Conservation (phyloP, 2,888 invertebrate genomes). For the Leptopilina myrica region DNA sequence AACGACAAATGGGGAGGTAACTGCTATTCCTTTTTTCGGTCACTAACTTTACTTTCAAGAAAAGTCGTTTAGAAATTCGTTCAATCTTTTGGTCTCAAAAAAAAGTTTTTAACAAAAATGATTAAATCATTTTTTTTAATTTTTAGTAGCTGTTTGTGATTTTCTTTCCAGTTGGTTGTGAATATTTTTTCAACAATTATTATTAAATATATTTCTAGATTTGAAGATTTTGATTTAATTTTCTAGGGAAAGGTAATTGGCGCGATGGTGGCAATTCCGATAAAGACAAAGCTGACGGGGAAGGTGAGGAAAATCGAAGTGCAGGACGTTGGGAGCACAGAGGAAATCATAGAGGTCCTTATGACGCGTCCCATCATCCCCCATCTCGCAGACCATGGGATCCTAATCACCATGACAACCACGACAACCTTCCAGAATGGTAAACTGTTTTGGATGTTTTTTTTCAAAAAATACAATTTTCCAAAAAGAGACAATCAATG, state of each 20-base stretch:
- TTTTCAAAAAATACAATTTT: neutral
- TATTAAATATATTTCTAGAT: neutral
- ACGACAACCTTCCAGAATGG: constrained; percentile 79
- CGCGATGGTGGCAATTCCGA: constrained; percentile 75
- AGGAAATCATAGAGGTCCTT: constrained; percentile 71
- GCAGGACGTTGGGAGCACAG: constrained; percentile 73
- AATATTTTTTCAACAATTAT: no score
- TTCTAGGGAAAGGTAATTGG: constrained; percentile 76
- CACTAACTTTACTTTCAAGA: neutral
- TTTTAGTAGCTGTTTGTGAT: no score
- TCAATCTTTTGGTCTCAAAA: no score
- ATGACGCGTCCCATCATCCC: constrained; percentile 71
- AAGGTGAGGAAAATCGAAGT: constrained; percentile 63
- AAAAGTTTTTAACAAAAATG: no score
- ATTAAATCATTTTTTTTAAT: no score
- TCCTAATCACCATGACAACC: constrained; percentile 75
- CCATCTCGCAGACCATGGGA: constrained; percentile 74
- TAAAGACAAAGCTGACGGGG: constrained; percentile 69
- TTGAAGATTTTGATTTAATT: neutral
- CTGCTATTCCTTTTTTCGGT: constrained; percentile 18
- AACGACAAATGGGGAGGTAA: constrained; percentile 79
- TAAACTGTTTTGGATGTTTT: constrained; percentile 56
- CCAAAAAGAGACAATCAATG: constrained; percentile 46
- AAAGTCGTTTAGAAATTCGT: no score
- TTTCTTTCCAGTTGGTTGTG: no score